Percentiles rank a stretch among this genome's conserved stretches.
These are phyloP conservation scores for Varanus salvator DNA, from an alignment of 2,113 vertebrate genomes.

Conservation along the genomic window DNA sequence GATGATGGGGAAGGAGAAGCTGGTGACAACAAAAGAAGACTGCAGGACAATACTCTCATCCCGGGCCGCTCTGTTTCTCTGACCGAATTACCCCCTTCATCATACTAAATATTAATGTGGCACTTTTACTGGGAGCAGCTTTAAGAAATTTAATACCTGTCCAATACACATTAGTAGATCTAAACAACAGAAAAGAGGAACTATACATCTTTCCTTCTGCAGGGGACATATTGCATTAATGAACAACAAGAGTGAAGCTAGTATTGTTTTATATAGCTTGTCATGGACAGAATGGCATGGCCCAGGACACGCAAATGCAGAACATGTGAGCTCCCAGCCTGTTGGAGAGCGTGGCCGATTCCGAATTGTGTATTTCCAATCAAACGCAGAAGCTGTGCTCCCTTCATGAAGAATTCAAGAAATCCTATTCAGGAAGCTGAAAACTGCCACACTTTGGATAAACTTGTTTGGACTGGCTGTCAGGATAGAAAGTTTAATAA, in stretches of 20 bases:
- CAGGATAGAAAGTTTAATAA: slow-evolving; percentile 22
- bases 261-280: background rate
- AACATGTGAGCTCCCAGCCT: too few species aligned
- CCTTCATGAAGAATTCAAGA: background rate
- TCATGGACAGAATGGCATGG: background rate
- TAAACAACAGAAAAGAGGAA: background rate
- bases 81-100: background rate
- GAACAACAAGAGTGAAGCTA: background rate
- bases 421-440: background rate
- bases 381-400: background rate
- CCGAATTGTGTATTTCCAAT: too few species aligned
- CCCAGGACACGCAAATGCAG: too few species aligned
- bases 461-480: background rate
- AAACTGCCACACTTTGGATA: background rate
- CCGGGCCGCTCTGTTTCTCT: background rate
- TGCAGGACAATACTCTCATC: background rate
- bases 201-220: background rate
- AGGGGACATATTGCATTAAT: too few species aligned
- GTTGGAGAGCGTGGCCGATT: too few species aligned
- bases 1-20: background rate
- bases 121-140: slow-evolving; percentile 7
- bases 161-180: background rate
- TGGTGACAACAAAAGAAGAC: background rate
- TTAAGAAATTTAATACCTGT: background rate
- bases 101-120: background rate